Evolutionary conservation across 2,113 vertebrate species (phyloP).

Genomic region (Cyanoliseus patagonus): DNA sequence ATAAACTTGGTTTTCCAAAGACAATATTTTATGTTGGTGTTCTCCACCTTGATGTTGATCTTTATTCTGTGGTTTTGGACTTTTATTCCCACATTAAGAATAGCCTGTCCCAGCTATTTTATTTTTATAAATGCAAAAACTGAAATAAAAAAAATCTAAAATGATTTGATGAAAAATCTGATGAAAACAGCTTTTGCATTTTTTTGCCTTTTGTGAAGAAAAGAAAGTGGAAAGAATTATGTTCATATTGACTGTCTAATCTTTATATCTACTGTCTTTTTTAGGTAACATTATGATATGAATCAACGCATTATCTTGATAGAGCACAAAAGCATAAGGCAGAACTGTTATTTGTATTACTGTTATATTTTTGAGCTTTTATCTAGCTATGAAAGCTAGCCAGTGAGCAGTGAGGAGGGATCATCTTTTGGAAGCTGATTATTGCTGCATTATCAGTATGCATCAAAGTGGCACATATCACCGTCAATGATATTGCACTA

Average conservation of each 20-base stretch:
- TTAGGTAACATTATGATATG: neutral
- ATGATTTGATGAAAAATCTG: neutral
- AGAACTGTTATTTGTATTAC: neutral
- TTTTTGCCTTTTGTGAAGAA: neutral
- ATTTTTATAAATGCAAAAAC: neutral
- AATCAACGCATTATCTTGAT: neutral
- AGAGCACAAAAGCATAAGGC: neutral
- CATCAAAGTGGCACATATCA: neutral
- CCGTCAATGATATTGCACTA: neutral
- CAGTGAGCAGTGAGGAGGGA: neutral
- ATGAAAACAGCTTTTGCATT: neutral
- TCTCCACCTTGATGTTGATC: neutral
- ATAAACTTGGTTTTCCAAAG: conserved; percentile 10
- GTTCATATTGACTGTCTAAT: neutral
- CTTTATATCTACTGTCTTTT: neutral
- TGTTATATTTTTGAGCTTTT: neutral
- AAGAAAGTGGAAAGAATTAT: neutral
- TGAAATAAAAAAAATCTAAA: neutral
- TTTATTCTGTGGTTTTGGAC: neutral
- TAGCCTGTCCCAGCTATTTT: neutral
- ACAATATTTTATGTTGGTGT: neutral
- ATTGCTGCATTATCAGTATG: neutral
- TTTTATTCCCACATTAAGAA: neutral
- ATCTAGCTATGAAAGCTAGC: neutral
- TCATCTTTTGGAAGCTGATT: conserved; percentile 28